Evolutionary conservation across 1,140 invertebrate genomes (phyloP), one percentile per base, ranked within the genome.

Genomic region (Lucilia sericata): DNA sequence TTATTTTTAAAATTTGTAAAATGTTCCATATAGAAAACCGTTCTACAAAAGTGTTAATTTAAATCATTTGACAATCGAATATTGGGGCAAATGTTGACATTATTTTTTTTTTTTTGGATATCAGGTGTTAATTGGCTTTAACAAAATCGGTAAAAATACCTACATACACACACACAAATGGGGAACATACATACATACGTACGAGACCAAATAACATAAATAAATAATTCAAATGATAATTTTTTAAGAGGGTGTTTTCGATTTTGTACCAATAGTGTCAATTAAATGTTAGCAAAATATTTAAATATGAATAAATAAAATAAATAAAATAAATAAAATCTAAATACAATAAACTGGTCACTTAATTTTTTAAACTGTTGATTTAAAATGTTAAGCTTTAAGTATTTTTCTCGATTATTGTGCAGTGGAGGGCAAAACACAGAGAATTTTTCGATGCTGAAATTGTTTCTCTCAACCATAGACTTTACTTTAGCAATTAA

Each of bases 271-370:
- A 55, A 55, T 7, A 55, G 51, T 55, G 51, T 55, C 51, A 55
- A 55, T 55, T 55, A 55, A 55, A 55, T 55, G 51, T 55, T 55
- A 55, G 51, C 51, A 55, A 55, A 55, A 55, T 55, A 55, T 17
- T n/a, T 42, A 10, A 42, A 42, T 42, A 42, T 42, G 42, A 42
- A 42, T 42, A 42, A 42, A 42, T 42, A 7, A 42, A 55, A 55
- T 55, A n/a, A n/a, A n/a, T n/a, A n/a, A n/a, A 42, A 42, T 42
- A 42, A 42, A 42, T 42, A 7, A 42, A 55, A 55, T 55, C 17
- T 13, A 14, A 5, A 17, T 55, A 55, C 12, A 55, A 55, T 55
- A 55, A 55, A 55, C 51, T 55, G 51, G 51, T 17, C 51, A 55
- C 17, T 55, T 55, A 42, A 42, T 42, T 42, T 42, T 30, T 42